A percentile compares a stretch with the other conserved stretches of the same genome.
These are phyloP conservation scores for Drosophila arawakana DNA, from an alignment of 1,140 invertebrate genomes.

Conservation along the genomic window DNA sequence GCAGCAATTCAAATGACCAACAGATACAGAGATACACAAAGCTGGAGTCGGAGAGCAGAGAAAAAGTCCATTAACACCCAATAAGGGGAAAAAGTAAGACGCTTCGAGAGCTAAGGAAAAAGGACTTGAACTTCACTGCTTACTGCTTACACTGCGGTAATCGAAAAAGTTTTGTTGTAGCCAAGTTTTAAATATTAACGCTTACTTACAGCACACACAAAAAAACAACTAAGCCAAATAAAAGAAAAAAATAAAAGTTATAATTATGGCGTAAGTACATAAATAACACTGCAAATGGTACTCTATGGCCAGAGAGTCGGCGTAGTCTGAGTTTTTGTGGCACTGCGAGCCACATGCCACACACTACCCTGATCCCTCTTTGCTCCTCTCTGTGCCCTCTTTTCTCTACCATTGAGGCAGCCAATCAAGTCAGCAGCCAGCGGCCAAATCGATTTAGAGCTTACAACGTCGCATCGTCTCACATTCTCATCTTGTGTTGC, in stretches of 20 bases:
- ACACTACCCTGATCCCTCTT: not conserved
- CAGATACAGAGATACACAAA: constrained; percentile 5
- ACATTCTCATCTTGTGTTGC: constrained; percentile 15
- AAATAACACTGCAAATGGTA: constrained; percentile 70
- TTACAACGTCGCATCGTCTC: constrained; percentile 41
- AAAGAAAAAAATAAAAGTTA: constrained; percentile 60
- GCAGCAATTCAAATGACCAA: constrained; percentile 80
- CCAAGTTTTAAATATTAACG: constrained; percentile 81
- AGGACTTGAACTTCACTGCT: constrained; percentile 5
- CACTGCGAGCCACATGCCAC: constrained; percentile 12
- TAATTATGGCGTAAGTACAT: constrained; percentile 78
- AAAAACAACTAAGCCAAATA: not conserved
- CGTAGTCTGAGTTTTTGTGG: constrained; percentile 1
- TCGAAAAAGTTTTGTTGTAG: constrained; percentile 73
- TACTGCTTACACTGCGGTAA: constrained; percentile 55
- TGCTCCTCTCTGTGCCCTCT: constrained; percentile 1
- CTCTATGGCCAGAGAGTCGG: not conserved
- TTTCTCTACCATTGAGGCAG: constrained; percentile 29
- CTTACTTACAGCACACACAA: constrained; percentile 70
- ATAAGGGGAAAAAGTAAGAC: constrained; percentile 63
- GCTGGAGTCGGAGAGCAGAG: not conserved
- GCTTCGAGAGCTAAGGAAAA: constrained; percentile 22
- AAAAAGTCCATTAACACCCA: constrained; percentile 78
- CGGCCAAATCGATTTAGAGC: constrained; percentile 81
- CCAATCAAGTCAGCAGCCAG: constrained; percentile 65